Conservation (phyloP, 2,113 vertebrate genomes). For the Sarotherodon lohbergeri region DNA sequence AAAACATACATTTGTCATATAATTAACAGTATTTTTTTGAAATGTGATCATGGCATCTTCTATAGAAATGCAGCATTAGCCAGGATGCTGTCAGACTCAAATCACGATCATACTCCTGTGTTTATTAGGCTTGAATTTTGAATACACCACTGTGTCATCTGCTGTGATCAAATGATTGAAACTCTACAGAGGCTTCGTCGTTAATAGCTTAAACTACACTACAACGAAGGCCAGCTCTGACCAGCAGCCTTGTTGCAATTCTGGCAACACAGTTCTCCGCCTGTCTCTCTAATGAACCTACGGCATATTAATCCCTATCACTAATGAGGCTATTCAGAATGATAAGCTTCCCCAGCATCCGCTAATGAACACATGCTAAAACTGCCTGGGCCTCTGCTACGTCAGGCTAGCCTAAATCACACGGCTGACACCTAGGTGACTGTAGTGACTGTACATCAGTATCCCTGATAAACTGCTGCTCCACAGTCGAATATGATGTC, state of each 20-base stretch:
- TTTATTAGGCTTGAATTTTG: background rate
- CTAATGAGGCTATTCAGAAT: conserved; percentile 67
- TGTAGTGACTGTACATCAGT: background rate
- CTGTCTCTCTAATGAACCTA: conserved; percentile 61
- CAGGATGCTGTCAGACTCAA: background rate
- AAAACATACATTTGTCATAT: background rate
- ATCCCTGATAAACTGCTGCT: background rate
- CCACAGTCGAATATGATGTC: background rate
- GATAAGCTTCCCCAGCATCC: conserved; percentile 59
- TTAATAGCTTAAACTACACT: conserved; percentile 5
- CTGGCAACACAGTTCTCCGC: conserved; percentile 38
- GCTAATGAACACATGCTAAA: conserved; percentile 63
- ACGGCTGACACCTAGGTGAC: background rate
- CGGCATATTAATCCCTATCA: conserved; percentile 61
- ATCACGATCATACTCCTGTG: background rate
- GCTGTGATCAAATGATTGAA: background rate
- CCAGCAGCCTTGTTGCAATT: conserved; percentile 43
- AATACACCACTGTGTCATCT: background rate
- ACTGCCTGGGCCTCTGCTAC: conserved; percentile 23
- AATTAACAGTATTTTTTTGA: background rate
- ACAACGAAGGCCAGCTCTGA: background rate
- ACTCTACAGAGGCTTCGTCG: conserved; percentile 2
- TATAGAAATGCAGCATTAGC: background rate
- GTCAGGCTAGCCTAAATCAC: background rate
- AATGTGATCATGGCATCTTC: background rate